These are phyloP conservation scores for Bambusicola thoracicus DNA, from an alignment of 2,113 vertebrate species.

Conservation along the genomic window DNA sequence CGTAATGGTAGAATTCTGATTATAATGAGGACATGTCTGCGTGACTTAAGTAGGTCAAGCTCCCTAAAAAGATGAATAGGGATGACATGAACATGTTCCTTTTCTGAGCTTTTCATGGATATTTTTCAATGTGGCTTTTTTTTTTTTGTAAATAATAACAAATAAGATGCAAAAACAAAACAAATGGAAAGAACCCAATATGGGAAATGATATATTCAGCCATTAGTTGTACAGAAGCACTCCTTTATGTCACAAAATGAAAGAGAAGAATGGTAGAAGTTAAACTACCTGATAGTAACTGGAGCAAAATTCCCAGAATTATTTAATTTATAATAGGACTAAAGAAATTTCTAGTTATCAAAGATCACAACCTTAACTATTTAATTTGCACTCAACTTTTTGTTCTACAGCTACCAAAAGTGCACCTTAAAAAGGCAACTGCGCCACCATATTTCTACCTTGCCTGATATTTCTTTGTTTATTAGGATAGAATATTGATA, in stretches of 20 bases:
- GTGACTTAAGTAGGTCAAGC: rapidly evolving
- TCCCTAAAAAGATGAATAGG: neutral
- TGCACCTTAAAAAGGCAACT: neutral
- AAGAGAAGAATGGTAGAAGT: neutral
- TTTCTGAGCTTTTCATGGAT: neutral
- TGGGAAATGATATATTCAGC: neutral
- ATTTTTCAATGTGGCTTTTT: neutral
- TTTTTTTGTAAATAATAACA: neutral
- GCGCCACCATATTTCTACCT: rapidly evolving
- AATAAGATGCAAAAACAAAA: neutral
- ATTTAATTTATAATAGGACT: neutral
- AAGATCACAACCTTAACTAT: neutral
- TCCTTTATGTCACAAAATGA: neutral
- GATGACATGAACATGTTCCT: neutral
- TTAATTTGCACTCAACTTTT: neutral
- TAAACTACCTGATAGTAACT: neutral
- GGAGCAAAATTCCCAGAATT: neutral
- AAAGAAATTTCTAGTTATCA: neutral
- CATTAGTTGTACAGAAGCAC: rapidly evolving
- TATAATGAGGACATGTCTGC: neutral
- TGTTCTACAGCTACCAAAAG: neutral
- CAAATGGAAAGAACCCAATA: neutral
- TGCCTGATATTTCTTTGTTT: neutral
- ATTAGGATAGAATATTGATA: neutral
- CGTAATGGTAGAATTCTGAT: neutral